Conservation (phyloP, 2,888 invertebrate species). For the Callosobruchus maculatus region DNA sequence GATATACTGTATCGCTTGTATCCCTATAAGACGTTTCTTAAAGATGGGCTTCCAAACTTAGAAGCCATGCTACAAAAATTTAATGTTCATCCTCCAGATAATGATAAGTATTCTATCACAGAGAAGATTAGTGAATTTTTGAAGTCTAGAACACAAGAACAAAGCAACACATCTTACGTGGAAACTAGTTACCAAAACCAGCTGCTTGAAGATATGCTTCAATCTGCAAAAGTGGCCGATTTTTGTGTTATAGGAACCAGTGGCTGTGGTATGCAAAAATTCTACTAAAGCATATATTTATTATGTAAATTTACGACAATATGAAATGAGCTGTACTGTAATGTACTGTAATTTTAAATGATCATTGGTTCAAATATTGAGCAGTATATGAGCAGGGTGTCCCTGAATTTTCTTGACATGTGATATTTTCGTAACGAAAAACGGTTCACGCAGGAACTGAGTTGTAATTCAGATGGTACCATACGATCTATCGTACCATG, state of each 20-base stretch:
- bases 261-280: slow-evolving; percentile 67
- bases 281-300: too few species aligned
- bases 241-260: slow-evolving; percentile 84
- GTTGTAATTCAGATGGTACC: too few species aligned
- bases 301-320: too few species aligned
- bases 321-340: too few species aligned
- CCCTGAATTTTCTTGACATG: too few species aligned
- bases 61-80: slow-evolving; percentile 67
- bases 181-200: slow-evolving; percentile 77
- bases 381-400: too few species aligned
- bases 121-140: slow-evolving; percentile 7
- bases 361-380: too few species aligned
- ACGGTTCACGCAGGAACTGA: too few species aligned
- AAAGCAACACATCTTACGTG: slow-evolving; percentile 50
- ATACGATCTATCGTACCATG: too few species aligned
- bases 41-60: slow-evolving; percentile 71
- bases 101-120: slow-evolving; percentile 12
- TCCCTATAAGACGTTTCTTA: slow-evolving; percentile 76
- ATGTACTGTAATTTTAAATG: too few species aligned
- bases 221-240: slow-evolving; percentile 77
- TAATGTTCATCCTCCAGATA: slow-evolving; percentile 42
- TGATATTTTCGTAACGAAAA: too few species aligned
- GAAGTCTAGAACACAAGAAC: slow-evolving; percentile 1
- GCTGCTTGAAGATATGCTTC: slow-evolving; percentile 71
- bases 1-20: slow-evolving; percentile 75